Evolutionary conservation across 2,888 invertebrate species (phyloP).

Genomic region (Eristalis arbustorum): DNA sequence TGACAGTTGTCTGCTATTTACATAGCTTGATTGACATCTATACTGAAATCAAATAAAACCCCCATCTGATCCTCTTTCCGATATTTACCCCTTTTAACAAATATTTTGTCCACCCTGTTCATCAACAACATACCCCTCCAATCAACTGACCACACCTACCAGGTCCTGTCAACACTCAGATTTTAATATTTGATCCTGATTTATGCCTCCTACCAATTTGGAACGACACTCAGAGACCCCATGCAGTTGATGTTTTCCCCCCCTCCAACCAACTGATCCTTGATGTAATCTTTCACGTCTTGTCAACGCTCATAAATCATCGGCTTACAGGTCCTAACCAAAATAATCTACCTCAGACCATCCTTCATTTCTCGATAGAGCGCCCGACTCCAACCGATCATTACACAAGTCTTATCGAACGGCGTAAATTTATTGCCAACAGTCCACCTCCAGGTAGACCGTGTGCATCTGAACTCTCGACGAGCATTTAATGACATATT

Average conservation of each 20-base stretch:
- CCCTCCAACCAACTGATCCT: conserved; percentile 6
- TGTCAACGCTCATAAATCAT: conserved; percentile 55
- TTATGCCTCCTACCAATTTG: not conserved
- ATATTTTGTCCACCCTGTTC: not conserved
- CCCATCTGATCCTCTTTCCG: not conserved
- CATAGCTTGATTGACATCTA: no score
- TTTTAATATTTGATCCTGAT: not conserved
- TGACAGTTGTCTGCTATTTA: no score
- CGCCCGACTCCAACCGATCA: conserved; percentile 1
- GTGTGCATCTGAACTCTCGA: conserved; percentile 19
- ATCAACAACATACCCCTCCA: not conserved
- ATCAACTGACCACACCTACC: not conserved
- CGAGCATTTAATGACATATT: conserved; percentile 69
- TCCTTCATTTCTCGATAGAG: conserved; percentile 6
- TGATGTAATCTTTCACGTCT: conserved; percentile 7
- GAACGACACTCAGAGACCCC: not conserved
- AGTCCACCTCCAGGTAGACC: conserved; percentile 29
- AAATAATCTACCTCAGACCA: conserved; percentile 56
- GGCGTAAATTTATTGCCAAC: conserved; percentile 49
- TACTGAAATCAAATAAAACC: no score
- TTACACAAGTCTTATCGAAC: conserved; percentile 25
- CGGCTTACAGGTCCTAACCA: conserved; percentile 37
- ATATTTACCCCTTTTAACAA: not conserved
- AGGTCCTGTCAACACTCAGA: not conserved
- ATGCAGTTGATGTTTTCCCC: not conserved